These are phyloP conservation scores for Zootoca vivipara DNA, from an alignment of 2,113 vertebrate genomes.

Conservation along the genomic window DNA sequence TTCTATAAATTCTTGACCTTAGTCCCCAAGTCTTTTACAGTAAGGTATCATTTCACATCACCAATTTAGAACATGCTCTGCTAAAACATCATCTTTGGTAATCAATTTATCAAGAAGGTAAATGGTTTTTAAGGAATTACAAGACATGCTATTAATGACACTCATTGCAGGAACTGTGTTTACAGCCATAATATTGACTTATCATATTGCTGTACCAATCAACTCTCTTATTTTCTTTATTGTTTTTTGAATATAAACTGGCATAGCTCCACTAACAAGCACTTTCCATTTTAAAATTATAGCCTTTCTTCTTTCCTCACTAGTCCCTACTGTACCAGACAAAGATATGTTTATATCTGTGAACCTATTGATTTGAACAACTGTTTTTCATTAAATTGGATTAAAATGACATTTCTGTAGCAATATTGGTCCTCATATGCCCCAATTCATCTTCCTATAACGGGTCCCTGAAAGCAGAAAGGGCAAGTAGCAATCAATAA, in stretches of 20 bases:
- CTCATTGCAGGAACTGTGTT: conserved; percentile 29
- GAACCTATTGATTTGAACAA: not conserved
- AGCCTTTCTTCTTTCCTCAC: not conserved
- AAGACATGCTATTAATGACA: conserved; percentile 22
- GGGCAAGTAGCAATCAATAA: conserved; percentile 34
- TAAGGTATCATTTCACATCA: conserved; percentile 28
- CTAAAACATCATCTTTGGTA: conserved; percentile 1
- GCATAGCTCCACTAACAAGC: not conserved
- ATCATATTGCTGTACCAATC: not conserved
- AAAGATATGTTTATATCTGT: not conserved
- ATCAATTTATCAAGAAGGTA: conserved; percentile 37
- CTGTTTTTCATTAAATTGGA: conserved; percentile 16
- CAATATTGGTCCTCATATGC: conserved; percentile 18
- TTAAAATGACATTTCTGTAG: not conserved
- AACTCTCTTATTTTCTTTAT: not conserved
- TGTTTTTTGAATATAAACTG: conserved; percentile 7
- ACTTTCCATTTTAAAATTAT: not conserved
- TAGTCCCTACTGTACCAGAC: not conserved
- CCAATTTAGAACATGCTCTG: conserved; percentile 31
- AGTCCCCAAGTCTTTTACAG: conserved; percentile 14
- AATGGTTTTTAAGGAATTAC: conserved; percentile 33
- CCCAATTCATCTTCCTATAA: not conserved
- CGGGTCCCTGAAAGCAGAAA: conserved; percentile 38
- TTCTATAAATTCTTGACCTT: conserved; percentile 39
- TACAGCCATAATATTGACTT: conserved; percentile 28